Conservation (phyloP, 2,888 invertebrate species). For the Diplolepis rosae region DNA sequence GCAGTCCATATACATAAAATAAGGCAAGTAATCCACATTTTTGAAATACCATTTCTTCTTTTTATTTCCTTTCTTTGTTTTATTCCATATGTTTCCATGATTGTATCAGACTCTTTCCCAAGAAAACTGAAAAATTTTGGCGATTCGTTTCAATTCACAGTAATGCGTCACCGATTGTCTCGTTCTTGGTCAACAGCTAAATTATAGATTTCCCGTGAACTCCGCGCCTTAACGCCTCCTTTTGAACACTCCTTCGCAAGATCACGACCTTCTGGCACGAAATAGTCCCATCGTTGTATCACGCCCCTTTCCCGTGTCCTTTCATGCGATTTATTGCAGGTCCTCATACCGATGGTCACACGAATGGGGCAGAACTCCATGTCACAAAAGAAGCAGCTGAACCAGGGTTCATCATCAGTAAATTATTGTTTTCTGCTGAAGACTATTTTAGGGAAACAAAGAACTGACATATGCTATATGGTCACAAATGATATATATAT, state of each 20-base stretch:
- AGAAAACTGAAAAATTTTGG: neutral
- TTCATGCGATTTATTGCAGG: constrained; percentile 44
- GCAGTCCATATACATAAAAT: too few species aligned
- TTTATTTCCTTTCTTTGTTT: neutral
- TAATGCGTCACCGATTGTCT: constrained; percentile 5
- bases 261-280: constrained; percentile 44
- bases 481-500: neutral
- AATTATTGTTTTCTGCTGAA: constrained; percentile 39
- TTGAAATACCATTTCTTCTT: neutral
- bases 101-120: too few species aligned
- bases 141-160: neutral
- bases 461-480: neutral
- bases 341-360: constrained; percentile 33
- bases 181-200: constrained; percentile 27
- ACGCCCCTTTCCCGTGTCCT: constrained; percentile 34
- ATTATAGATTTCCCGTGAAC: constrained; percentile 40
- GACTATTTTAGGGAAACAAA: constrained; percentile 15
- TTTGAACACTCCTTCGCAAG: constrained; percentile 33
- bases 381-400: constrained; percentile 35
- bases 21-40: too few species aligned
- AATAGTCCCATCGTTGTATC: constrained; percentile 38
- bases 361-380: constrained; percentile 5
- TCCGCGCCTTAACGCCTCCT: constrained; percentile 41
- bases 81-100: too few species aligned
- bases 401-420: constrained; percentile 41